Base-by-base conservation (phyloP, 37 sponge, comb jelly and placozoan species). In the Cliona cf. orientalis region DNA sequence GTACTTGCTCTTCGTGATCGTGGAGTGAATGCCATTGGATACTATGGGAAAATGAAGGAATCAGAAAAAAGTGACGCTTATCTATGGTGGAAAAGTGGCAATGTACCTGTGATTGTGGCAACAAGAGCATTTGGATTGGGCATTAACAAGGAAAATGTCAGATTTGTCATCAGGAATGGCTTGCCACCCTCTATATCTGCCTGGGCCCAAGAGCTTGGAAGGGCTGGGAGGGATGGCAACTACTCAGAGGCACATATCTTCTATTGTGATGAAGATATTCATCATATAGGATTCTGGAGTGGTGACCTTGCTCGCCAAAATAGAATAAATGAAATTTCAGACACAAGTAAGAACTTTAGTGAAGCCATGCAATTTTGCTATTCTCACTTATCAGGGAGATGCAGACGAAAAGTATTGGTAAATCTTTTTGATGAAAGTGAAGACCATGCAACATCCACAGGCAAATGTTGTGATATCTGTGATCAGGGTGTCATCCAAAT, bases 131-230 rank as follows among this genome's bases (percentile, higher is more conserved):
- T 96, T 83, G 97, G 97, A 6, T 87, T 96, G 95, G 97, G 97
- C 5, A 94, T 96, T 25, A 92, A 96, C 87, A 96, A 96, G 82
- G 68, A 75, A 0, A 71, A 96, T 62, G 97, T 96, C 39, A 64
- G 99, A n/a, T 93, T 96, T 75, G 88, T 98, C 29, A 83, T 98
- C 61, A 97, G 96, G 68, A 92, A 98, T 87, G 86, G 86, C 22
- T 31, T 98, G 69, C 86, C 91, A 67, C 96, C 96, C 81, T 91
- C 95, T 5, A 69, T 98, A 71, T 97, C 94, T 76, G 91, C 91
- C 81, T 98, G 93, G 84, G 93, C 93, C 81, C 99, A 98, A 76
- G 99, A 98, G 80, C 91, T 87, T 65, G 99, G 99, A 22, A 80
- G 99, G 58, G 99, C 97, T 14, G 99, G 99, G 2, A 84, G 99